A percentile compares a stretch with the other conserved stretches of the same genome.
Conservation (phyloP, 2,888 invertebrate species). For the Lycophotia porphyrea region DNA sequence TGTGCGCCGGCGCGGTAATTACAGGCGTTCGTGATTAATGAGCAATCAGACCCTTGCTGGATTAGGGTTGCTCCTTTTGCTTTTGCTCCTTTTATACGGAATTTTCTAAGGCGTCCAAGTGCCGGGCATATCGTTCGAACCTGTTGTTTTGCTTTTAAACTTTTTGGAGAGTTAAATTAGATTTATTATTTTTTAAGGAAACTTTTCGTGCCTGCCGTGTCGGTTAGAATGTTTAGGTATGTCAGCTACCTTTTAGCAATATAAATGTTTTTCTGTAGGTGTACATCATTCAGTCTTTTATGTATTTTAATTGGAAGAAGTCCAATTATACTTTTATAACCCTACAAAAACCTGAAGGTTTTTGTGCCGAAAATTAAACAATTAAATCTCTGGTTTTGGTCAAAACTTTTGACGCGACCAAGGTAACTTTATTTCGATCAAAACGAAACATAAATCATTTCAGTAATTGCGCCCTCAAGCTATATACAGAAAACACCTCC, state of each 20-base stretch:
- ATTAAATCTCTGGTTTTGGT: constrained; percentile 18
- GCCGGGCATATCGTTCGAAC: constrained; percentile 61
- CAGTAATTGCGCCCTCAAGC: constrained; percentile 38
- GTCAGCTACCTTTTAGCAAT: constrained; percentile 48
- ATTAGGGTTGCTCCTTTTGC: constrained; percentile 72
- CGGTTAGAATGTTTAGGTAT: constrained; percentile 40
- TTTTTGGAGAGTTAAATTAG: constrained; percentile 71
- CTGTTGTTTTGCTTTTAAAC: constrained; percentile 67
- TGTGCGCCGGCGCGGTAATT: constrained; percentile 84
- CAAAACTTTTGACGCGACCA: constrained; percentile 24
- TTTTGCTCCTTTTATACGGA: constrained; percentile 70
- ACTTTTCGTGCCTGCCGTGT: constrained; percentile 60
- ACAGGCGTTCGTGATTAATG: constrained; percentile 88
- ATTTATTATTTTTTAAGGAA: constrained; percentile 70
- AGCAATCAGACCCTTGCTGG: constrained; percentile 84
- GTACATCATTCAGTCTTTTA: constrained; percentile 6
- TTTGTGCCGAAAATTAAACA: constrained; percentile 22
- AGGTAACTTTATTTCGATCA: constrained; percentile 29
- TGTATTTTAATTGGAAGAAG: constrained; percentile 28
- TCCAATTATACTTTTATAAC: constrained; percentile 24
- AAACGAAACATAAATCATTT: constrained; percentile 43
- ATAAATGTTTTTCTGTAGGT: constrained; percentile 18
- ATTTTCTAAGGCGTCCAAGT: constrained; percentile 68
- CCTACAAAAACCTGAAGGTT: constrained; percentile 18
- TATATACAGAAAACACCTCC: constrained; percentile 18